Percentiles rank a stretch among this genome's conserved stretches.
phyloP scores from a whole-genome alignment of 2,797 vertebrate genomes.

The Darevskia nairensis region DNA sequence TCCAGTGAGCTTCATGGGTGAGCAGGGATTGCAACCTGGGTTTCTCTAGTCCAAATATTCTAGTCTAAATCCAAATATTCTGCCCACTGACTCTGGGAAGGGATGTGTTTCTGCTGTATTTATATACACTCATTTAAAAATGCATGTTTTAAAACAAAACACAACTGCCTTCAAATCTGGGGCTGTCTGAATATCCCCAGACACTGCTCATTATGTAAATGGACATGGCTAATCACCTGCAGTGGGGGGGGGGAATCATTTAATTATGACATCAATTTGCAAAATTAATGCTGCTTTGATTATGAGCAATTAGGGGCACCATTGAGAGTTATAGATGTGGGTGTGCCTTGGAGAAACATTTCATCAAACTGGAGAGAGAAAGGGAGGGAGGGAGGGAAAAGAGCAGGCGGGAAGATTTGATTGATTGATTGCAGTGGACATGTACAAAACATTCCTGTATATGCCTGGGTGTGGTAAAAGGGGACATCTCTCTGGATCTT shows the following conservation, averaged over 20 bases:
- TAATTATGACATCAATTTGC: conserved; percentile 3
- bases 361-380: conserved; percentile 46
- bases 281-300: neutral
- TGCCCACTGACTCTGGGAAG: neutral
- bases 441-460: conserved; percentile 62
- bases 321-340: conserved; percentile 18
- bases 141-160: neutral
- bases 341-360: conserved; percentile 60
- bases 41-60: neutral
- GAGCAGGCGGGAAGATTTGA: conserved; percentile 57
- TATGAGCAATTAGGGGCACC: neutral
- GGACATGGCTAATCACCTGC: neutral
- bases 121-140: neutral
- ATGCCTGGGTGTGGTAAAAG: conserved; percentile 55
- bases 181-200: neutral
- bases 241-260: neutral
- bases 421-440: conserved; percentile 32
- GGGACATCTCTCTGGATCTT: neutral
- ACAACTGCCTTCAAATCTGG: neutral
- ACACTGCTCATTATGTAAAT: neutral
- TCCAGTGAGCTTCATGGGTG: neutral
- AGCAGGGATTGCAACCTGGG: neutral
- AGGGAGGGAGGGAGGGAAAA: conserved; percentile 56
- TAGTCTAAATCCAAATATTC: no score
- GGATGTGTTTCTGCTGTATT: neutral